Conservation (phyloP, 2,888 invertebrate genomes). For the Ophioninae sp. region DNA sequence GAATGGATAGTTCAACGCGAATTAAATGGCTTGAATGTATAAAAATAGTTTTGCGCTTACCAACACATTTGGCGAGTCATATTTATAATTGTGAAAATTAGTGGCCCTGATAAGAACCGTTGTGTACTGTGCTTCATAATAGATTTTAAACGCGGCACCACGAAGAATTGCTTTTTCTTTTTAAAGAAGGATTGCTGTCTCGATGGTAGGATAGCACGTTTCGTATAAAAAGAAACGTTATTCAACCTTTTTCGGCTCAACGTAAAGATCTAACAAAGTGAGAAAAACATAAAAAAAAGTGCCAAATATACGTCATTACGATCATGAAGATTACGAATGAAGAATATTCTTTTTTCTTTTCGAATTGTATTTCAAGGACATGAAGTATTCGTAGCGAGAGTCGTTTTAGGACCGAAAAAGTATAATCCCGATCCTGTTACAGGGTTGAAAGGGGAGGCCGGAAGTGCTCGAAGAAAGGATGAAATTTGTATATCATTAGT, state of each 20-base stretch:
- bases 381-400: background rate
- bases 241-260: background rate
- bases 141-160: too few relatives aligned
- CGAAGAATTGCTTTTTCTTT: too few relatives aligned
- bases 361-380: background rate
- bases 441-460: slow-evolving; percentile 8
- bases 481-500: slow-evolving; percentile 27
- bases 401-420: background rate
- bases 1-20: too few relatives aligned
- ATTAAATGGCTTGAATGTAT: too few relatives aligned
- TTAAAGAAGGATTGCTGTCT: too few relatives aligned
- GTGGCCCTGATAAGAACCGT: too few relatives aligned
- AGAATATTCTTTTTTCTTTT: background rate
- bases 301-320: background rate
- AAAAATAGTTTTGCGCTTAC: too few relatives aligned
- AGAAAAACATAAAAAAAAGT: slow-evolving; percentile 1
- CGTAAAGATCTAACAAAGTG: background rate
- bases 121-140: too few relatives aligned
- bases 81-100: too few relatives aligned
- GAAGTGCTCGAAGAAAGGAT: slow-evolving; percentile 24
- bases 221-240: slow-evolving; percentile 21
- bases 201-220: too few relatives aligned
- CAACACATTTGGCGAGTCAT: too few relatives aligned
- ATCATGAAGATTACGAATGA: background rate
- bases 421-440: background rate